Evolutionary conservation across 1,140 invertebrate species (phyloP), one percentile per base, ranked within the genome.

Genomic region (Pogonognathellus flavescens): DNA sequence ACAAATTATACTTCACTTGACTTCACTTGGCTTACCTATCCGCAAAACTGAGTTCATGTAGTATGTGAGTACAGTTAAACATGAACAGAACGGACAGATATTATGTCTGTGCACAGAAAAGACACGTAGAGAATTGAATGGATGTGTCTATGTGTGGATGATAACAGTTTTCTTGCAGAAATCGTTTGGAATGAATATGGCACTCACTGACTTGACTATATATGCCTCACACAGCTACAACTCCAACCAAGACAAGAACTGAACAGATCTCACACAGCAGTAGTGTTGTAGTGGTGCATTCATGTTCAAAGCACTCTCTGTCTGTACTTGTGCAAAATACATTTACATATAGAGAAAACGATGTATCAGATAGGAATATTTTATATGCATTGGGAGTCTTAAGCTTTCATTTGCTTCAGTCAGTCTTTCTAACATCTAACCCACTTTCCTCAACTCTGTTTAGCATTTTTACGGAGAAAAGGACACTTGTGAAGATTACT

Each of bases 401-500:
- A 22, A 70, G 66, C 66, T 70, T 70, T 70, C 66, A 70, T 70
- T 70, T 70, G 66, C 7, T 16, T 70, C 25, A 20, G 18, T 60
- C 31, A 41, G 31, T 41, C 31, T 41, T 41, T 41, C 31, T 41
- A 41, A 41, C 31, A 41, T 41, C 18, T 70, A 70, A 70, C 66
- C 66, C 66, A 70, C 25, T 70, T 70, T 57, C 53, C 22, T 70
- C 2, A 14, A 60, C n/a, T 16, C 66, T 70, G 66, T 70, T 70
- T 70, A 70, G 66, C 66, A 70, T 70, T 70, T 70, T 70, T 70
- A 70, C 66, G 66, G 66, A 16, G 66, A 70, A 70, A 70, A 70
- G 66, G 66, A 70, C 66, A 70, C 66, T 70, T 70, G 66, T 70
- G 66, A 70, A 70, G 66, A 70, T 70, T 70, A 70, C 66, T 70